Percentiles rank a stretch among this genome's conserved stretches.
Conservation (phyloP, 2,888 invertebrate species). For the Lysandra coridon region DNA sequence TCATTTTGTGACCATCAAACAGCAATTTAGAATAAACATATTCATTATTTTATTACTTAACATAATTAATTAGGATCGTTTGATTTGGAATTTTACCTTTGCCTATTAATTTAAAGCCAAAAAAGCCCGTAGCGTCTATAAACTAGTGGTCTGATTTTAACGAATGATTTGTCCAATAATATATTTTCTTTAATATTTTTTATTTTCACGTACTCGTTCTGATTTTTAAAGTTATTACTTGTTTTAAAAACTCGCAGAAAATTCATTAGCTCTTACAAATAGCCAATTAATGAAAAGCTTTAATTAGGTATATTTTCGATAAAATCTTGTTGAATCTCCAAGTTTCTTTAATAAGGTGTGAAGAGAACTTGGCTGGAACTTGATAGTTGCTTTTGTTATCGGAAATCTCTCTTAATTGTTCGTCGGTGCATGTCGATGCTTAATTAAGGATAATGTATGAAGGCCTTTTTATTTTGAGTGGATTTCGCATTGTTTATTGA, state of each 20-base stretch:
- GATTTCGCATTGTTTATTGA: slow-evolving; percentile 70
- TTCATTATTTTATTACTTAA: slow-evolving; percentile 1
- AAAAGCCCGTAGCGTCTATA: too few species aligned
- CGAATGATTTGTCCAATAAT: too few species aligned
- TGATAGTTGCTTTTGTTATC: slow-evolving; percentile 67
- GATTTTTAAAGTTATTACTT: background rate
- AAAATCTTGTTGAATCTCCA: slow-evolving; percentile 37
- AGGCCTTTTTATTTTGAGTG: slow-evolving; percentile 60
- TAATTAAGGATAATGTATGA: slow-evolving; percentile 78
- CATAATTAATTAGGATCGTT: slow-evolving; percentile 5
- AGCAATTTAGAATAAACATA: background rate
- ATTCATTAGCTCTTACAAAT: slow-evolving; percentile 2
- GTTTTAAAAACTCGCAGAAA: background rate
- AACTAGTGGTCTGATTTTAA: too few species aligned
- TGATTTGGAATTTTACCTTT: background rate
- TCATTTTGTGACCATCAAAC: background rate
- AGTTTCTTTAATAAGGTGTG: slow-evolving; percentile 66
- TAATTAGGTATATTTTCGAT: slow-evolving; percentile 18
- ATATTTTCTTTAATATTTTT: background rate
- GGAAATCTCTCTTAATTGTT: slow-evolving; percentile 76
- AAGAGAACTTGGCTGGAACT: slow-evolving; percentile 59
- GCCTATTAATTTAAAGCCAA: background rate
- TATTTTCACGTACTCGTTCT: background rate
- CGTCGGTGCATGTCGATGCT: slow-evolving; percentile 69
- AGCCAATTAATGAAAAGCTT: background rate